Evolutionary conservation across 1,140 invertebrate species (phyloP), one percentile per base, ranked within the genome.

Genomic region (Ceratina japonica): DNA sequence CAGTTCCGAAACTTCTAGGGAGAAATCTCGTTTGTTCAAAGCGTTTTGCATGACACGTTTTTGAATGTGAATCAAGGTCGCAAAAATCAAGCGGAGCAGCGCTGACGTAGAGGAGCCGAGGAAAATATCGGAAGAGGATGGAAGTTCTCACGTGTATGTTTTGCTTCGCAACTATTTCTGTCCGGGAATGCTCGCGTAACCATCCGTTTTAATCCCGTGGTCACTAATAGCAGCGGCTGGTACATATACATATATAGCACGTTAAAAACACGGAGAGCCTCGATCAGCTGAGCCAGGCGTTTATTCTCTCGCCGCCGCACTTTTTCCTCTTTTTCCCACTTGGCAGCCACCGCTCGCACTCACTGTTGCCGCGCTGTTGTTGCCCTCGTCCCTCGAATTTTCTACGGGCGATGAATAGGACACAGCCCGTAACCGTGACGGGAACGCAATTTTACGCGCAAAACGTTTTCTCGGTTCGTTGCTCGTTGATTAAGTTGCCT

Each of bases 151-250:
- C 73, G 81, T 66, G 83, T 81, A 76, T 83, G 81, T 89, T 89
- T 86, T 83, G 80, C 85, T 88, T 82, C 76, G 31, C 49, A 59
- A 83, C 87, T 89, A 89, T 89, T 89, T 89, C 66, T 62, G 84
- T 83, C 73, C 52, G 79, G 81, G 37, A 76, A 86, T 85, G 87
- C 83, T 86, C 87, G 88, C 87, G 84, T 86, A 89, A 89, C 85
- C 87, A 83, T 79, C 86, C 84, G 81, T 89, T 88, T 88, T 88
- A 89, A 88, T 88, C 87, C 80, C 75, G 74, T 58, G 24, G 65
- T 79, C 80, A 65, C 61, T 86, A 87, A 87, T 88, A 88, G 83
- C 81, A 72, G 63, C 31, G 76, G 72, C 75, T 10, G 37, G 64
- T 74, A 18, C 59, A 49, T 62, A 31, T 56, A 68, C 49, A 31